Evolutionary conservation across 2,113 vertebrate species (phyloP).

Genomic region (Podocnemis expansa): DNA sequence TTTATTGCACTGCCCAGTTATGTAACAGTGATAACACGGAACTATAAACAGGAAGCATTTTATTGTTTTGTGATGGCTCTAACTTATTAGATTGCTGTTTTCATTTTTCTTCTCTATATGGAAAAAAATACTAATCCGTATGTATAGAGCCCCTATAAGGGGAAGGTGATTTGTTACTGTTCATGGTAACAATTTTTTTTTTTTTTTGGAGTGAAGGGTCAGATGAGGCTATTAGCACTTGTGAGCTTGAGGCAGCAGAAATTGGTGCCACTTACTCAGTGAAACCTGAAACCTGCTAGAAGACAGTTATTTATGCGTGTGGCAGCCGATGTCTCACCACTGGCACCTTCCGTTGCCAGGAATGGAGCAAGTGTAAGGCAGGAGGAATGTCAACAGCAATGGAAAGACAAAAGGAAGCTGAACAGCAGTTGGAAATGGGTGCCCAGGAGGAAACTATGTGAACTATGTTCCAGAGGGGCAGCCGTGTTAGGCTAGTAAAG

Average conservation of each 20-base stretch:
- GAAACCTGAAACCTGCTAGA: accelerated
- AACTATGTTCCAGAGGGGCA: too few species aligned
- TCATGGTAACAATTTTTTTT: background rate
- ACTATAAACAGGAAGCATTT: background rate
- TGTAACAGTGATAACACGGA: background rate
- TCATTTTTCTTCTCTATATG: background rate
- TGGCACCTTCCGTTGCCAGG: background rate
- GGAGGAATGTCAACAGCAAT: background rate
- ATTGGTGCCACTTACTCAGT: accelerated
- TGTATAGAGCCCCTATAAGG: background rate
- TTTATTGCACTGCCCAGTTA: background rate
- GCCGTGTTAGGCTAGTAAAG: too few species aligned
- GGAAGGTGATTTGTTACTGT: background rate
- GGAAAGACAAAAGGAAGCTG: background rate
- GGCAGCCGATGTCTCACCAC: background rate
- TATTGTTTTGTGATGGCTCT: background rate
- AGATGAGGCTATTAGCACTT: background rate
- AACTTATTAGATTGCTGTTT: background rate
- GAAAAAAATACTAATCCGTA: background rate
- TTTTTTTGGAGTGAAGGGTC: background rate
- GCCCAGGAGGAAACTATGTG: background rate
- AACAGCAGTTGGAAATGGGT: background rate
- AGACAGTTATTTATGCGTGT: background rate
- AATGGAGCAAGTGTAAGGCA: background rate
- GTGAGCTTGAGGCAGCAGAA: background rate